Conservation (phyloP, 2,113 vertebrate species). For the Macrotus californicus region DNA sequence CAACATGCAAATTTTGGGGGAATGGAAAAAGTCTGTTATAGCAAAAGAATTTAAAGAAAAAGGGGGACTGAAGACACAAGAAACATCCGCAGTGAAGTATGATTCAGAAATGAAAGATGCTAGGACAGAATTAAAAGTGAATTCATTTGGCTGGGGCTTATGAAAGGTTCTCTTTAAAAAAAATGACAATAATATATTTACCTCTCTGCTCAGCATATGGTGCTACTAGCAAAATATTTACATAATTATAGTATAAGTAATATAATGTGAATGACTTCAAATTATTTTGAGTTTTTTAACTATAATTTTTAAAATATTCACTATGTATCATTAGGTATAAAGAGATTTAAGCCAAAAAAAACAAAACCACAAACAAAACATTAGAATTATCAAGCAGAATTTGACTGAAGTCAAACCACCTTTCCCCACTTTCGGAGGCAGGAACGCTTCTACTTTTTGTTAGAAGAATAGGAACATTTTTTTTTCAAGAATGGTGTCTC, state of each 20-base stretch:
- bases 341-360: background rate
- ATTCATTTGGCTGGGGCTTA: background rate
- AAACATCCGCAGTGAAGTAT: background rate
- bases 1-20: background rate
- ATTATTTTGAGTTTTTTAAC: slow-evolving; percentile 19
- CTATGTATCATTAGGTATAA: background rate
- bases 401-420: slow-evolving; percentile 32
- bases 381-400: slow-evolving; percentile 6
- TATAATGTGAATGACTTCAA: background rate
- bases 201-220: background rate
- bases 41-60: background rate
- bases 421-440: background rate
- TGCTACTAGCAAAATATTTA: slow-evolving; percentile 19
- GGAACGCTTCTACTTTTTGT: background rate
- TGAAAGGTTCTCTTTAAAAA: background rate
- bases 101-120: background rate
- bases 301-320: background rate
- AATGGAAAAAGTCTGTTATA: background rate
- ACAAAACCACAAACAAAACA: background rate
- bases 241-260: background rate
- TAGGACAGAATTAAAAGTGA: background rate
- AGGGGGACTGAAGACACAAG: background rate
- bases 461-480: background rate
- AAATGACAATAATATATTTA: background rate
- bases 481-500: slow-evolving; percentile 44